A percentile compares a stretch with the other conserved stretches of the same genome.
phyloP scores from a whole-genome alignment of 2,797 vertebrate genomes.

The Sorex maritimensis region DNA sequence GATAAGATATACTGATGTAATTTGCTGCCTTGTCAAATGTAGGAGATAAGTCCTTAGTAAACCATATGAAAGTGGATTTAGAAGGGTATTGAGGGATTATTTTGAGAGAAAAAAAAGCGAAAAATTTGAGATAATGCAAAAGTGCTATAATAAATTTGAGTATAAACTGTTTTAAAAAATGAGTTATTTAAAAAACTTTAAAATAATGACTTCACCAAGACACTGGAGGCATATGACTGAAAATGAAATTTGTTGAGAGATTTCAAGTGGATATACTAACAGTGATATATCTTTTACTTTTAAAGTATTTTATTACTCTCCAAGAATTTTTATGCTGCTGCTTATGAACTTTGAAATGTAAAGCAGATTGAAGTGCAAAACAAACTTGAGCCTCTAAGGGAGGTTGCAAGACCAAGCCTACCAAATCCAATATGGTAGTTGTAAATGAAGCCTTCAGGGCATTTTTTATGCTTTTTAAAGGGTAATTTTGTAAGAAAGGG shows the following conservation, averaged over 20 bases:
- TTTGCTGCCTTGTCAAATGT: neutral
- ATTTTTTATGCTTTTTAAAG: slow-evolving; percentile 73
- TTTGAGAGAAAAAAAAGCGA: neutral
- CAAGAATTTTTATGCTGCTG: slow-evolving; percentile 55
- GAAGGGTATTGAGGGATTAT: neutral
- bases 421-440: slow-evolving; percentile 62
- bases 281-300: slow-evolving; percentile 23
- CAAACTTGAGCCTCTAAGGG: slow-evolving; percentile 48
- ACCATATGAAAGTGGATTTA: neutral
- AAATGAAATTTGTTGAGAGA: neutral
- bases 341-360: slow-evolving; percentile 75
- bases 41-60: neutral
- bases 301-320: slow-evolving; percentile 52
- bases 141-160: slow-evolving; percentile 23
- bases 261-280: slow-evolving; percentile 46
- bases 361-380: slow-evolving; percentile 70
- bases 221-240: neutral
- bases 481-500: slow-evolving; percentile 77
- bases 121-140: neutral
- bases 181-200: slow-evolving; percentile 16
- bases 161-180: slow-evolving; percentile 25
- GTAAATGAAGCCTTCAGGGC: slow-evolving; percentile 75
- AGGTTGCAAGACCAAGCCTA: slow-evolving; percentile 18
- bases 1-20: neutral
- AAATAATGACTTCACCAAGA: neutral